phyloP scores from a whole-genome alignment of 2,888 invertebrate genomes.

The Meandrusa payeni region DNA sequence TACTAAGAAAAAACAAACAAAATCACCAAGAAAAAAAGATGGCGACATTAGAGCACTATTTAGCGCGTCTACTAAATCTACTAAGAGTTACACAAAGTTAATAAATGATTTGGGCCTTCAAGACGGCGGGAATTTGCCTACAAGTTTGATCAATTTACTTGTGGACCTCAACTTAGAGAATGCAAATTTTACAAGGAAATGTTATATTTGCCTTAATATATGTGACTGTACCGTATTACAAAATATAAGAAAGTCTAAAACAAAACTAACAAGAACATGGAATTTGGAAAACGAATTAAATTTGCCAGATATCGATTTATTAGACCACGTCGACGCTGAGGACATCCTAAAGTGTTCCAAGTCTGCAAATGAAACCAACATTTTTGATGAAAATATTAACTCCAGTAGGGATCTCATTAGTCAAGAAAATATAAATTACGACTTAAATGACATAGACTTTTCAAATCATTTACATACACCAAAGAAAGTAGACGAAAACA shows the following conservation, averaged over 20 bases:
- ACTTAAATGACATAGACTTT: conserved; percentile 47
- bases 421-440: conserved; percentile 30
- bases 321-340: conserved; percentile 52
- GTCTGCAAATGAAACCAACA: conserved; percentile 19
- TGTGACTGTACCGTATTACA: conserved; percentile 60
- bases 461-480: conserved; percentile 28
- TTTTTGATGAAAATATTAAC: conserved; percentile 22
- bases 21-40: conserved; percentile 62
- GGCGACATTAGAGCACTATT: conserved; percentile 81
- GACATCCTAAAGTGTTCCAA: conserved; percentile 43
- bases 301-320: conserved; percentile 55
- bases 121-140: conserved; percentile 55
- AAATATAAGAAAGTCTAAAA: conserved; percentile 32
- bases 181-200: conserved; percentile 43
- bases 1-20: conserved; percentile 48
- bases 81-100: conserved; percentile 66
- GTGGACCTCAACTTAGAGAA: conserved; percentile 69
- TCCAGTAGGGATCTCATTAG: not conserved
- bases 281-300: conserved; percentile 40
- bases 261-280: conserved; percentile 27
- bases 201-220: conserved; percentile 65
- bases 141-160: conserved; percentile 58
- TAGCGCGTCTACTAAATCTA: conserved; percentile 66
- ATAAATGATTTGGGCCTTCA: conserved; percentile 62
- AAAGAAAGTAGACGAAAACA: conserved; percentile 25